phyloP scores from a whole-genome alignment of 1,140 invertebrate species.

The Drosophila mayri region DNA sequence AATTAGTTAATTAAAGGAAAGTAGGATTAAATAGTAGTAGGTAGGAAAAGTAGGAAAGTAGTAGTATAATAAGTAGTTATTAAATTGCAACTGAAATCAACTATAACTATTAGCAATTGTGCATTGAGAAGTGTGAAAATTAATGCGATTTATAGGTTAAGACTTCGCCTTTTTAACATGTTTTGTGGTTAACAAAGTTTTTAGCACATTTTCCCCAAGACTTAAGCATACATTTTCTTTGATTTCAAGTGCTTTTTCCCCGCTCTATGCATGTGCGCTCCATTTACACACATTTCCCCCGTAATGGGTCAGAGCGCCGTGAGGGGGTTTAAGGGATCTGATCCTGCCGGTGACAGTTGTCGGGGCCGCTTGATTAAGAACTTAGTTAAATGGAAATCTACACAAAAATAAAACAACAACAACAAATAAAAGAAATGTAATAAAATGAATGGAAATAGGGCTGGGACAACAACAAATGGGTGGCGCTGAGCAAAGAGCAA shows the following conservation, averaged over 20 bases:
- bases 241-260: not conserved
- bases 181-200: not conserved
- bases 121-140: not conserved
- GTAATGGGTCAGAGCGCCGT: slow-evolving; percentile 37
- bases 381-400: slow-evolving; percentile 58
- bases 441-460: slow-evolving; percentile 19
- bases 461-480: slow-evolving; percentile 25
- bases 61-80: too few species aligned
- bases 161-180: not conserved
- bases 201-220: not conserved
- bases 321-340: slow-evolving; percentile 2
- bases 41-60: too few species aligned
- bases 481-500: slow-evolving; percentile 44
- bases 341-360: slow-evolving; percentile 50
- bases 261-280: slow-evolving; percentile 19
- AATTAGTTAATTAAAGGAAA: slow-evolving; percentile 26
- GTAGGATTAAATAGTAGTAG: too few species aligned
- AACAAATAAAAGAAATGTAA: not conserved
- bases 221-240: not conserved
- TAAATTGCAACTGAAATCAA: not conserved
- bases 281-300: slow-evolving; percentile 37
- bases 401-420: slow-evolving; percentile 16
- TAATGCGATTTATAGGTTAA: not conserved
- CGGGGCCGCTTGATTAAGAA: slow-evolving; percentile 63
- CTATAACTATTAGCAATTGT: too few species aligned